Evolutionary conservation across 2,113 vertebrate genomes (phyloP).

Genomic region (Xiphophorus hellerii): DNA sequence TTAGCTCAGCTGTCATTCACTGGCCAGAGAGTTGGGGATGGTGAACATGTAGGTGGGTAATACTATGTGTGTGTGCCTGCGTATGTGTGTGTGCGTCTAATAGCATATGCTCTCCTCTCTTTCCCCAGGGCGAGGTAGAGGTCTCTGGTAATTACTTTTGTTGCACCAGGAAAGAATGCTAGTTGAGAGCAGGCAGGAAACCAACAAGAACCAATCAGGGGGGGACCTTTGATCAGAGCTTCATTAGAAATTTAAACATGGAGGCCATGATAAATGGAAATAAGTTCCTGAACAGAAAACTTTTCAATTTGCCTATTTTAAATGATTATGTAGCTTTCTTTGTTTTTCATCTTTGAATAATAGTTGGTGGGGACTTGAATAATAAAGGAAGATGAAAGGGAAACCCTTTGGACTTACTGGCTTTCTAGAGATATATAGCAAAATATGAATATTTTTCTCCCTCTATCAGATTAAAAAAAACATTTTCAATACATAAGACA

Average conservation of each 20-base stretch:
- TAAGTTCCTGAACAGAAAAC: not conserved
- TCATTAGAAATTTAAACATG: constrained; percentile 30
- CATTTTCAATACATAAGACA: not conserved
- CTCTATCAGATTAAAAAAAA: not conserved
- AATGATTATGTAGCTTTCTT: constrained; percentile 16
- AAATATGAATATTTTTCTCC: constrained; percentile 42
- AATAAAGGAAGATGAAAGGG: constrained; percentile 56
- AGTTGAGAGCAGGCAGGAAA: constrained; percentile 57
- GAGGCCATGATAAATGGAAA: not conserved
- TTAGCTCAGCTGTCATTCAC: constrained; percentile 82
- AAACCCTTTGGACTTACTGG: constrained; percentile 83
- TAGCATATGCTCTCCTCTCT: constrained; percentile 67
- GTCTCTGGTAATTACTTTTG: constrained; percentile 78
- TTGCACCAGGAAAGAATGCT: constrained; percentile 68
- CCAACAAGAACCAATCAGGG: constrained; percentile 57
- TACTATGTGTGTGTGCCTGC: constrained; percentile 26
- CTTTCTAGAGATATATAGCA: constrained; percentile 77
- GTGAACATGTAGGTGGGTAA: constrained; percentile 73
- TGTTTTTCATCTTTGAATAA: constrained; percentile 39
- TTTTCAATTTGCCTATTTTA: not conserved
- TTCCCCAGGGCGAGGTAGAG: constrained; percentile 69
- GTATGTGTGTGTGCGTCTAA: constrained; percentile 29
- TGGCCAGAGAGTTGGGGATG: constrained; percentile 56
- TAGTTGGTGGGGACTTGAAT: constrained; percentile 43
- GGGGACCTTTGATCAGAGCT: constrained; percentile 56